phyloP scores from a whole-genome alignment of 2,113 vertebrate genomes.

The Grammomys dolichurus region DNA sequence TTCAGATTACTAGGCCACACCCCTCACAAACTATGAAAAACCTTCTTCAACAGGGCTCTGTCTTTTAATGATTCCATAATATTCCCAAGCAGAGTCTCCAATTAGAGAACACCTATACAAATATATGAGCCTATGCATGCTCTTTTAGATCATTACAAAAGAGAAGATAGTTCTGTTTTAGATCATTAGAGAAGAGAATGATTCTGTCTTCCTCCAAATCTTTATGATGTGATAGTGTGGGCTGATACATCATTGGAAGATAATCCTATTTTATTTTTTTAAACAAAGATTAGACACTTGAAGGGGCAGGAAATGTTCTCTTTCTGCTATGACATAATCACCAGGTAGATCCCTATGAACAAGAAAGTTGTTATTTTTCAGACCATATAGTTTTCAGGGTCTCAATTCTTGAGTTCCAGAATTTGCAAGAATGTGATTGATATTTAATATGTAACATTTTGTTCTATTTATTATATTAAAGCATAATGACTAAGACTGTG shows the following conservation, averaged over 20 bases:
- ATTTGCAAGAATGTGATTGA: neutral
- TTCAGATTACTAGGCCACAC: too few relatives aligned
- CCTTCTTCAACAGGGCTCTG: neutral
- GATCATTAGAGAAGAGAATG: neutral
- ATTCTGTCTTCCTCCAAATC: neutral
- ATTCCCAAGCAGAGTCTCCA: neutral
- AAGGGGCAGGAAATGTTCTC: neutral
- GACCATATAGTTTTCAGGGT: neutral
- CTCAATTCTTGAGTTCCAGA: neutral
- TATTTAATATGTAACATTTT: neutral
- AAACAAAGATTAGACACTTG: neutral
- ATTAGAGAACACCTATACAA: neutral
- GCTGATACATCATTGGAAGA: neutral
- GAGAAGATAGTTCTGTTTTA: neutral
- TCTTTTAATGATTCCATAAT: neutral
- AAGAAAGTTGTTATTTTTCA: neutral
- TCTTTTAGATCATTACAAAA: neutral
- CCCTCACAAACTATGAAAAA: neutral
- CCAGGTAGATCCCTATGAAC: neutral
- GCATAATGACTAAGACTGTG: neutral
- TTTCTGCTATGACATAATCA: neutral
- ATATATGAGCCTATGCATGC: neutral
- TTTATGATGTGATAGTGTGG: too few relatives aligned
- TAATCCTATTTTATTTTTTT: neutral
- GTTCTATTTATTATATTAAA: neutral